Conservation (phyloP, 2,888 invertebrate species). For the Spialia ferax region DNA sequence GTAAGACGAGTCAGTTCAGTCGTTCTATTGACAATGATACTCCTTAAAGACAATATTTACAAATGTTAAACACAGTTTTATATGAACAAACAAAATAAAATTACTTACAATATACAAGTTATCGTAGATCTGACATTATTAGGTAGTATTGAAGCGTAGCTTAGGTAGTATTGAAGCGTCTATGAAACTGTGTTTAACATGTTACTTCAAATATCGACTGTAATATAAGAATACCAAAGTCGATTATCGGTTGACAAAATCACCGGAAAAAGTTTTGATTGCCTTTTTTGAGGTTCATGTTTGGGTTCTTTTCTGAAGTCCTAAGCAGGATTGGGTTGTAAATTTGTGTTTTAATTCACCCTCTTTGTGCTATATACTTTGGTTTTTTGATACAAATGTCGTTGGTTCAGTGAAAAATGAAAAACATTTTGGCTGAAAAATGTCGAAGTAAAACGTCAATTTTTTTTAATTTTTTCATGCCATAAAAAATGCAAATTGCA, state of each 20-base stretch:
- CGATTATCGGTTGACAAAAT: not conserved
- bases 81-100: not conserved
- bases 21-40: not conserved
- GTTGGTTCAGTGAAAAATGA: not conserved
- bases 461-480: not conserved
- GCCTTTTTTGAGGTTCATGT: not conserved
- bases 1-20: not conserved
- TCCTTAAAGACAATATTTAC: no score
- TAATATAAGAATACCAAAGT: not conserved
- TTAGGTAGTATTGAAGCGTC: no score
- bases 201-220: not conserved
- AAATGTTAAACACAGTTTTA: conserved; percentile 10
- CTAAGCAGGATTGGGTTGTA: conserved; percentile 53
- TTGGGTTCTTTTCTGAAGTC: conserved; percentile 57
- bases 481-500: not conserved
- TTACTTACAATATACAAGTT: not conserved
- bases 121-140: conserved; percentile 13
- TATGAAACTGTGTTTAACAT: conserved; percentile 2
- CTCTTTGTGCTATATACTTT: conserved; percentile 31
- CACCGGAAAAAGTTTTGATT: not conserved
- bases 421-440: no score
- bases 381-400: conserved; percentile 20
- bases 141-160: not conserved
- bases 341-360: conserved; percentile 45
- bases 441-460: no score